Evolutionary conservation across 2,888 invertebrate species (phyloP).

Genomic region (Eledone cirrhosa): DNA sequence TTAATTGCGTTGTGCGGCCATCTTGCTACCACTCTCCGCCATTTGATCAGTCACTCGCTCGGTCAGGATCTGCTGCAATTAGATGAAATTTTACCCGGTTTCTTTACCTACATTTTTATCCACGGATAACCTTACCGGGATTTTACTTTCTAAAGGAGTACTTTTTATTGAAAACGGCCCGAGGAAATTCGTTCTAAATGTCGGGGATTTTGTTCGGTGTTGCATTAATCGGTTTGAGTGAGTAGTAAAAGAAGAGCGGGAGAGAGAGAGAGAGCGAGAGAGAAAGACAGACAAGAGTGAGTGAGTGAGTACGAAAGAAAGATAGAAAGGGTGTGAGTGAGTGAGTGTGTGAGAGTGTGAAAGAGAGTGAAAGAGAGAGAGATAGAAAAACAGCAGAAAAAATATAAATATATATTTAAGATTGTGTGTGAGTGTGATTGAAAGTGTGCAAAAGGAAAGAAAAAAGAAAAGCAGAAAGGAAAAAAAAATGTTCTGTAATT

Average conservation of each 20-base stretch:
- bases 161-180: too few species aligned
- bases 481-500: too few species aligned
- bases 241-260: constrained; percentile 5
- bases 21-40: constrained; percentile 54
- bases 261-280: constrained; percentile 15
- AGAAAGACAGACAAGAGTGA: neutral
- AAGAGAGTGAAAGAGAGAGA: neutral
- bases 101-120: constrained; percentile 4
- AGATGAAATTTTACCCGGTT: neutral
- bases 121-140: constrained; percentile 33
- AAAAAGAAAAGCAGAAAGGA: too few species aligned
- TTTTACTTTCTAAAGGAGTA: too few species aligned
- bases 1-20: constrained; percentile 55
- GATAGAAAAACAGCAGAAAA: neutral
- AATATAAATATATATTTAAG: neutral
- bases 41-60: constrained; percentile 52
- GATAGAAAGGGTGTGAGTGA: neutral
- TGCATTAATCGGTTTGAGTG: too few species aligned
- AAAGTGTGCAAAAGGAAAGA: too few species aligned
- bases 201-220: neutral
- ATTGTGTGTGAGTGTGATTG: too few species aligned
- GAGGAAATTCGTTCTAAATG: neutral
- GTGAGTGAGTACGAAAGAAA: neutral
- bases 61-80: neutral
- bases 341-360: neutral